Conservation (phyloP, 2,797 vertebrate genomes). For the Fistularia tabacaria region DNA sequence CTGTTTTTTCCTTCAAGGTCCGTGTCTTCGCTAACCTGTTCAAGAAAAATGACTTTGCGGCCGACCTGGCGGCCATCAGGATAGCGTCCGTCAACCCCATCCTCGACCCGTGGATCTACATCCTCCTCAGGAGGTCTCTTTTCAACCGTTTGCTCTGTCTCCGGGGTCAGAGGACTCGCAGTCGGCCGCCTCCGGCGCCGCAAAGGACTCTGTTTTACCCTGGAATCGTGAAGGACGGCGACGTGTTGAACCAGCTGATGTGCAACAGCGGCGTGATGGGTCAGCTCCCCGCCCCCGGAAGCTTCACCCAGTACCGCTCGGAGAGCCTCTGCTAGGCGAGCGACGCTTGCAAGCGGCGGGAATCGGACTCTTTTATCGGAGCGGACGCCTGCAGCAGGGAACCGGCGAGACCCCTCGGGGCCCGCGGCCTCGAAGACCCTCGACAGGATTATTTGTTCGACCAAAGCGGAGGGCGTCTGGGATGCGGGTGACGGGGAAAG, state of each 20-base stretch:
- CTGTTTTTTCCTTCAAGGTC: slow-evolving; percentile 68
- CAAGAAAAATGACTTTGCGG: slow-evolving; percentile 65
- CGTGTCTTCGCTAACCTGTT: slow-evolving; percentile 88
- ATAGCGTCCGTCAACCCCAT: slow-evolving; percentile 93
- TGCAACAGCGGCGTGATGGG: slow-evolving; percentile 41
- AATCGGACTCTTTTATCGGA: too few species aligned
- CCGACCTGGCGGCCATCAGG: slow-evolving; percentile 88
- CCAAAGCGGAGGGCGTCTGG: too few species aligned
- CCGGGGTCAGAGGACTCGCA: slow-evolving; percentile 18
- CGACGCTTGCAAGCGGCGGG: too few species aligned
- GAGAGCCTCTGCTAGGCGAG: slow-evolving; percentile 24
- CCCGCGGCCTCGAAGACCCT: too few species aligned
- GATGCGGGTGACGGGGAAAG: too few species aligned
- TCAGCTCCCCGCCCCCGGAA: slow-evolving; percentile 39
- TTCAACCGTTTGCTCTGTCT: slow-evolving; percentile 64
- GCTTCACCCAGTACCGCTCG: neutral
- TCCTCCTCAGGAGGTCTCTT: slow-evolving; percentile 88
- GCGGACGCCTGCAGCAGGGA: too few species aligned
- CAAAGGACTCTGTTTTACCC: slow-evolving; percentile 22
- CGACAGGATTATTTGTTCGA: too few species aligned
- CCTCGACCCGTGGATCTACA: slow-evolving; percentile 96
- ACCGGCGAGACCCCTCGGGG: too few species aligned
- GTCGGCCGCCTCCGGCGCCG: neutral
- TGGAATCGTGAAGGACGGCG: slow-evolving; percentile 28
- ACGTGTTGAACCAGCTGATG: slow-evolving; percentile 54